Evolutionary conservation across 1,140 invertebrate genomes (phyloP), one percentile per base, ranked within the genome.

Genomic region (Campodea augens): DNA sequence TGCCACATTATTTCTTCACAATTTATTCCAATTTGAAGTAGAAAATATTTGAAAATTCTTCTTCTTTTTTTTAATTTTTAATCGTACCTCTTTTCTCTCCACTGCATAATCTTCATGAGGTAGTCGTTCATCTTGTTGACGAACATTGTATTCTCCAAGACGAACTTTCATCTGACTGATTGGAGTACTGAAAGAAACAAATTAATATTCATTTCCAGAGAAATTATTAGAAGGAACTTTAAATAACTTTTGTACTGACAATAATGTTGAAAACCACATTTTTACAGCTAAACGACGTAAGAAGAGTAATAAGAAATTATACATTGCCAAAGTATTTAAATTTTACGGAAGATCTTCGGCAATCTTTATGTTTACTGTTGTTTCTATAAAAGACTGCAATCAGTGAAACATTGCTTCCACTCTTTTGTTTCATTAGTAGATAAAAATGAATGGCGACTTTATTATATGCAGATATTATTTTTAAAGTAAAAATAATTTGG

Each of bases 131-230:
- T 78, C 75, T 19, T 77, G 73, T 29, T 81, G 83, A 20, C 82
- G 66, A 0, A 92, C 84, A 60, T 92, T 86, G 81, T 85, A 90
- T 59, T 92, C 87, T 1, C 88, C 87, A 0, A 91, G 66, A 13
- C 87, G 70, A 1, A 91, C 84, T 54, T 85, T 78, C 40, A 92
- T 70, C 56, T 84, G 84, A 22, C 73, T 77, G 54, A 86, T 87
- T 18, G 84, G 73, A 23, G 83, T 86, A 38, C 75, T 78, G 54
- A 19, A 59, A 58, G 32, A 60, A 22, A 38, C 3, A 41, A 25
- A 20, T 10, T 7, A n/a, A 7, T 7, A n/a, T 7, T 39, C 38
- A 39, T 7, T 39, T 19, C 19, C 19, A 7, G 19, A 39, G 18
- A 39, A 13, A 13, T n/a, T n/a, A n/a, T n/a, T n/a, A n/a, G n/a